phyloP scores from a whole-genome alignment of 2,888 invertebrate species.

The Hyposoter dolosus region DNA sequence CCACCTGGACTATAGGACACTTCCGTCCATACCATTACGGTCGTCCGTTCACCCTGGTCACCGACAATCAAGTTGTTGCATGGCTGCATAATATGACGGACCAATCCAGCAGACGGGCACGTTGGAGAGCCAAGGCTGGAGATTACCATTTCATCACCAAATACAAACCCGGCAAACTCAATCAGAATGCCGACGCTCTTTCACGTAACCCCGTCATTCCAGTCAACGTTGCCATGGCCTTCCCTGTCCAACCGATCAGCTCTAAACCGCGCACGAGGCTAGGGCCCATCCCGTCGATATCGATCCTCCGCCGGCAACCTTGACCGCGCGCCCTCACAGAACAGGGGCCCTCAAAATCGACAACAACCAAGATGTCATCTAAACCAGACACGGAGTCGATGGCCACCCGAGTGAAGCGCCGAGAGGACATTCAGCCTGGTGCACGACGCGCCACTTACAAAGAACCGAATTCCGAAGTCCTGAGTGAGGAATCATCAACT shows the following conservation, averaged over 20 bases:
- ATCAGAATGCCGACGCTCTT: not conserved
- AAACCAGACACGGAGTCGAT: not conserved
- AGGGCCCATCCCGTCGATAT: not conserved
- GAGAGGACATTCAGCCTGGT: not conserved
- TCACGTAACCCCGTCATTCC: not conserved
- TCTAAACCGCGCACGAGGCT: not conserved
- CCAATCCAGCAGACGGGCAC: not conserved
- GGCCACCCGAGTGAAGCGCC: not conserved
- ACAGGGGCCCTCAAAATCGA: not conserved
- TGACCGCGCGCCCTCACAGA: not conserved
- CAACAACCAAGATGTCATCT: not conserved
- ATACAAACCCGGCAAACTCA: conserved; percentile 1
- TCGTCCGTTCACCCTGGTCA: not conserved
- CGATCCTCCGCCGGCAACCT: not conserved
- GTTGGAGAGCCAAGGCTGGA: not conserved
- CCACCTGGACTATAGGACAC: conserved; percentile 1
- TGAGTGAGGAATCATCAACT: not conserved
- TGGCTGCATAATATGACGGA: conserved; percentile 1
- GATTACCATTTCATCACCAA: not conserved
- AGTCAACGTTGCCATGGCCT: not conserved
- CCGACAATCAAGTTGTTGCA: not conserved
- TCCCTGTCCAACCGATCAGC: not conserved
- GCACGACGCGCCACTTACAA: not conserved
- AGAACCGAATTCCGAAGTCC: not conserved
- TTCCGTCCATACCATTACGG: not conserved